phyloP scores from a whole-genome alignment of 1,140 invertebrate species.

The Cydia fagiglandana region DNA sequence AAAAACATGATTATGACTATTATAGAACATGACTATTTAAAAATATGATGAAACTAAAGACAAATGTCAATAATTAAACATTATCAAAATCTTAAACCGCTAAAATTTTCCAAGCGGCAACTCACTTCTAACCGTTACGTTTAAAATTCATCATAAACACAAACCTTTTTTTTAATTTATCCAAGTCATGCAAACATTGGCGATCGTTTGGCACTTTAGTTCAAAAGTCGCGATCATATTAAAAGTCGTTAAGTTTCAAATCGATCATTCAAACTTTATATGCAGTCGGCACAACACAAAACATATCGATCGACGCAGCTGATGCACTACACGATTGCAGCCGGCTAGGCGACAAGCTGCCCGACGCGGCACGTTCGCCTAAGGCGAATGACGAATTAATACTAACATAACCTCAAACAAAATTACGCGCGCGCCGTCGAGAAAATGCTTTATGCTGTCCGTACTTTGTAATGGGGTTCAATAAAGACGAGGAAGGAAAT shows the following conservation, averaged over 20 bases:
- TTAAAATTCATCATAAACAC: conserved; percentile 20
- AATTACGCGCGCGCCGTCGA: conserved; percentile 67
- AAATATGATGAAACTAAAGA: too few species aligned
- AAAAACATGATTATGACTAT: too few species aligned
- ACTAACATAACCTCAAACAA: conserved; percentile 76
- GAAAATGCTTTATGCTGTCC: conserved; percentile 68
- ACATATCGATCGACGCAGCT: conserved; percentile 53
- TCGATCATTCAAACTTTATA: conserved; percentile 36
- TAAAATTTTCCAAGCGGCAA: not conserved
- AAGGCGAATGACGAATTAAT: conserved; percentile 64
- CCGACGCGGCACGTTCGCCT: conserved; percentile 53
- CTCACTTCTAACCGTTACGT: not conserved
- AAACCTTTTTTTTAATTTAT: conserved; percentile 39
- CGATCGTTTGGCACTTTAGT: conserved; percentile 46
- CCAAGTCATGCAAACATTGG: conserved; percentile 35
- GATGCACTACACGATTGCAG: conserved; percentile 44
- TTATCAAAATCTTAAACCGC: not conserved
- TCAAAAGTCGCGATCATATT: conserved; percentile 47
- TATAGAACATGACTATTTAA: too few species aligned
- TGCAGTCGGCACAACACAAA: conserved; percentile 45
- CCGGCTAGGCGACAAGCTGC: conserved; percentile 35
- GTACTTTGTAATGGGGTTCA: conserved; percentile 64
- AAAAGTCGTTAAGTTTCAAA: conserved; percentile 37
- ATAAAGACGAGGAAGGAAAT: conserved; percentile 54
- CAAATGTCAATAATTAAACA: not conserved